Conservation (phyloP, 1,140 invertebrate genomes). For the Drosophila murphyi region DNA sequence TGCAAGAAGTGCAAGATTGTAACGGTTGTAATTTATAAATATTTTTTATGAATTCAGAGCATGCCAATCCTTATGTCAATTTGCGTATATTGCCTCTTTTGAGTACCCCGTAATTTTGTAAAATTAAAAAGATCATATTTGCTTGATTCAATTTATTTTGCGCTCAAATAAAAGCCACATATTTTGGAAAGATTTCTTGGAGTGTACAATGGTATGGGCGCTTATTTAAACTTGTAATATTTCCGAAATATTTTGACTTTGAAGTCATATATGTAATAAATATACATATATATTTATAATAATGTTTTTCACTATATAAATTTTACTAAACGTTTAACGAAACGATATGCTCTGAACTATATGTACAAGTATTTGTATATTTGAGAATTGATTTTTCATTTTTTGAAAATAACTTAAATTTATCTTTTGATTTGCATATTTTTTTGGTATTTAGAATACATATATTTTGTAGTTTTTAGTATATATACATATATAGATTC, state of each 20-base stretch:
- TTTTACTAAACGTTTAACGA: slow-evolving; percentile 75
- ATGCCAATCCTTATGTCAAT: too few species aligned
- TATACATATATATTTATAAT: slow-evolving; percentile 54
- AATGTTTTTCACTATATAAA: slow-evolving; percentile 42
- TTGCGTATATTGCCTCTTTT: too few species aligned
- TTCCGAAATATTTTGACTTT: slow-evolving; percentile 10
- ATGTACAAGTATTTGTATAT: background rate
- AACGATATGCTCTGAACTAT: slow-evolving; percentile 62
- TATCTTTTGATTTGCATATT: slow-evolving; percentile 19
- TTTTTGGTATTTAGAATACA: slow-evolving; percentile 2
- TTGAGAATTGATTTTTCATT: background rate
- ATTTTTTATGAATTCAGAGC: too few species aligned
- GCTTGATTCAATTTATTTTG: slow-evolving; percentile 60
- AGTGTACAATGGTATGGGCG: slow-evolving; percentile 32
- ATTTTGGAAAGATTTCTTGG: slow-evolving; percentile 49
- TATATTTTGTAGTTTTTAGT: slow-evolving; percentile 18
- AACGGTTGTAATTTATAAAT: too few species aligned
- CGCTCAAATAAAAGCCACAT: slow-evolving; percentile 60
- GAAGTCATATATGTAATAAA: slow-evolving; percentile 36
- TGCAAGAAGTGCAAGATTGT: background rate
- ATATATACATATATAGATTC: background rate
- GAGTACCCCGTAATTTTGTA: too few species aligned
- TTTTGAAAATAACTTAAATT: background rate
- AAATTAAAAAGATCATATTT: background rate
- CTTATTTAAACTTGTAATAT: background rate